Evolutionary conservation across 2,888 invertebrate genomes (phyloP), one percentile per base, ranked within the genome.

Genomic region (Drosophila siamana): DNA sequence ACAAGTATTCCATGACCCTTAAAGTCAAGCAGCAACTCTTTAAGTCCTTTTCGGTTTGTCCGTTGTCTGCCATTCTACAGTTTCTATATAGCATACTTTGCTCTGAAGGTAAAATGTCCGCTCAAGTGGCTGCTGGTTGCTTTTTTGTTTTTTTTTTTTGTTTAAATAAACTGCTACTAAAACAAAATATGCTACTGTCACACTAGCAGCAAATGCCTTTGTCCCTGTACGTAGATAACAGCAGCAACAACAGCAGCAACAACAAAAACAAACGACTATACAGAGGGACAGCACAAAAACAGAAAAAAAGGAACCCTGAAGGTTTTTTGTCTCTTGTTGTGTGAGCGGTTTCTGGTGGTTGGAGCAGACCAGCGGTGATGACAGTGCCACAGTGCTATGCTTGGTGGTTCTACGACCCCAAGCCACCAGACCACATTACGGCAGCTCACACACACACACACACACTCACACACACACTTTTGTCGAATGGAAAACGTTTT

Each of bases 121-220:
- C 57, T 68, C 62, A 67, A 74, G 74, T 75, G 51, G 44, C 61
- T 48, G 60, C 19, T 54, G 19, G 30, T 26, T 6, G 16, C 19
- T 62, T 44, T 43, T 55, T 11, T 33, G 38, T 44, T 56, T 47
- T 44, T 19, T 19, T 16, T 41, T 40, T 48, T 61, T 59, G 59
- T 46, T 71, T 60, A 57, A 63, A 59, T 67, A 74, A 79, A 69
- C 71, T 67, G 63, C 8, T 13, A 61, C 63, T 72, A 71, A 70
- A 74, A 70, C 41, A 71, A 73, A 82, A 80, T 78, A 80, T 78
- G 80, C 83, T 61, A 62, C 80, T 79, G 78, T 61, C 69, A 64
- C 75, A 78, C 80, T 76, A 69, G 68, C 72, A 51, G 64, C 68
- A 65, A 76, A 76, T 66, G 69, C 83, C 78, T 80, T 86, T 83